Conservation (phyloP, 2,113 vertebrate genomes). For the Stictonetta naevosa region DNA sequence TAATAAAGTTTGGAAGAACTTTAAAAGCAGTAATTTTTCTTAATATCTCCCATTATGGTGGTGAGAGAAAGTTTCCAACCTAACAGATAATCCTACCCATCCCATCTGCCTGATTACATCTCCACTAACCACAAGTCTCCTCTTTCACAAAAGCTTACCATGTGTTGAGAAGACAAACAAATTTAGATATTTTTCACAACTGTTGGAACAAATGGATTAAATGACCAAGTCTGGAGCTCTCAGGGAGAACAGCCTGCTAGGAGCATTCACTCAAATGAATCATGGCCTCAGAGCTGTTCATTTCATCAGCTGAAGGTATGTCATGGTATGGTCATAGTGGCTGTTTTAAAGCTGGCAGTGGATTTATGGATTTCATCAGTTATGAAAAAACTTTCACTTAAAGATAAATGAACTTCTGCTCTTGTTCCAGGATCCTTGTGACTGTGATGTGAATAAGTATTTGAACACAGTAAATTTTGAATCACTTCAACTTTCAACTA, state of each 20-base stretch:
- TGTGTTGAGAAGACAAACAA: background rate
- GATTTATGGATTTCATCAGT: background rate
- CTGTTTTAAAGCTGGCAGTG: too few relatives aligned
- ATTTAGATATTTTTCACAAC: background rate
- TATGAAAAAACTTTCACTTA: background rate
- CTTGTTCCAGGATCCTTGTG: background rate
- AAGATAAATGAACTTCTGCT: background rate
- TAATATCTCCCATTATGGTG: background rate
- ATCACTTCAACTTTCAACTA: background rate
- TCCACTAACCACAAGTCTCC: background rate
- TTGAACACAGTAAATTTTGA: background rate
- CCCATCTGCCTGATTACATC: background rate
- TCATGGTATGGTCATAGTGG: background rate
- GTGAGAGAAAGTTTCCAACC: background rate
- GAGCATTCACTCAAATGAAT: too few relatives aligned
- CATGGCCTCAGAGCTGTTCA: background rate
- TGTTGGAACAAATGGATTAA: background rate
- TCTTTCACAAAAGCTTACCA: background rate
- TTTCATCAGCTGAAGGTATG: background rate
- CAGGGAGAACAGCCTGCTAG: background rate
- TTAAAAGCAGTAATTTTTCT: background rate
- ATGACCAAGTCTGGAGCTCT: background rate
- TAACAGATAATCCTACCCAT: background rate
- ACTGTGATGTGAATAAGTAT: background rate
- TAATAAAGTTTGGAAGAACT: background rate